A percentile compares a stretch with the other conserved stretches of the same genome.
These are phyloP conservation scores for Pseudocheirus occidentalis DNA, from an alignment of 2,797 vertebrate genomes.

Conservation along the genomic window DNA sequence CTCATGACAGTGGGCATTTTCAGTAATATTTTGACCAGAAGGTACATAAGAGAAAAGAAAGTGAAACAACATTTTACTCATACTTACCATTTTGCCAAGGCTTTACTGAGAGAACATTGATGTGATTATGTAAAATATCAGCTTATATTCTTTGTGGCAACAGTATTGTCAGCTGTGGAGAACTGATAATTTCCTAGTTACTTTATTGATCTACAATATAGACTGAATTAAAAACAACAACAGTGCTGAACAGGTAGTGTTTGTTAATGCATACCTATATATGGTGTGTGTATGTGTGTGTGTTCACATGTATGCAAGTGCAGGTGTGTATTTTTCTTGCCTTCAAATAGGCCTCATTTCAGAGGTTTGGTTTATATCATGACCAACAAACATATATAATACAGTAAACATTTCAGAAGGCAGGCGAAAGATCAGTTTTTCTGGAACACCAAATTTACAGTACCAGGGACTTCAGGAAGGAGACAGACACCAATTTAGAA, in stretches of 20 bases:
- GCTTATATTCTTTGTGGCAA: neutral
- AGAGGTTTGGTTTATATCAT: neutral
- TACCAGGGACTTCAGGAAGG: neutral
- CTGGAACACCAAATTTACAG: neutral
- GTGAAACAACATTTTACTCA: neutral
- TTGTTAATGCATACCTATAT: neutral
- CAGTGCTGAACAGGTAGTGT: neutral
- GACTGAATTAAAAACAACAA: neutral
- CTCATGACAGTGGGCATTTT: neutral
- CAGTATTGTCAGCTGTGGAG: neutral
- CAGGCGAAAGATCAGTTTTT: neutral
- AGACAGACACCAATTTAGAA: neutral
- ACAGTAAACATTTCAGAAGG: neutral
- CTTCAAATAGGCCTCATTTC: neutral
- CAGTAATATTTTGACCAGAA: neutral
- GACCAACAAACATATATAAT: neutral
- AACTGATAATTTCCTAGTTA: neutral
- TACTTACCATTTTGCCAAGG: neutral
- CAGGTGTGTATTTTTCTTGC: neutral
- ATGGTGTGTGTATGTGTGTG: neutral
- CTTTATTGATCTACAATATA: neutral
- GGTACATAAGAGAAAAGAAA: neutral
- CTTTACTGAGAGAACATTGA: neutral
- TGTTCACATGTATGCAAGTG: neutral
- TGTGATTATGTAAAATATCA: neutral